Evolutionary conservation across 2,113 vertebrate species (phyloP), one percentile per base, ranked within the genome.

Genomic region (Panthera leo): DNA sequence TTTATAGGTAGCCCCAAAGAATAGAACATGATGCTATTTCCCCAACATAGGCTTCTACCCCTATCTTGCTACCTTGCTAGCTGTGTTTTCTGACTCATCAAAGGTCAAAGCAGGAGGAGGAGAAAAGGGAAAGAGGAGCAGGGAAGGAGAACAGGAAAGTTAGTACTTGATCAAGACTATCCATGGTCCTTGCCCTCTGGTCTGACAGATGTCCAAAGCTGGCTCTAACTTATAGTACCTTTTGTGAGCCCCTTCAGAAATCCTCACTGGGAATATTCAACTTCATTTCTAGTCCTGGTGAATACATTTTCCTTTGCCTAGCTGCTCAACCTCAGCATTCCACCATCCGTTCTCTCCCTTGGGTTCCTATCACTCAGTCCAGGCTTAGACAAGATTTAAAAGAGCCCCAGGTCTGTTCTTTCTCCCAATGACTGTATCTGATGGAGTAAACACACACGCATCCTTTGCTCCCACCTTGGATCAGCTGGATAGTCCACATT

Each of bases 341-440:
- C 83, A 88, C 21, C 73, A 36, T 45, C n/a, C 61, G 36, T 78
- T 91, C 76, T 93, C 42, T 42, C 18, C 85, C 51, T 31, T 45
- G 19, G 70, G 21, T 83, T 79, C 55, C 61, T 78, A 85, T 68
- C 48, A 53, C 48, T 42, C 18, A 48, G 15, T 58, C 48, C 78
- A 94, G 25, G 45, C 45, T 91, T 96, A 34, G 36, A 39, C 25
- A 82, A 89, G 79, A 85, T 86, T 63, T 86, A 36, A 92, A 82
- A 95, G 84, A 94, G 65, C 29, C 55, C n/a, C 70, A 85, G 65
- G 15, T 34, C 78, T 92, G 58, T 67, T 93, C 51, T 80, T 67
- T 90, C 58, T 95, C 25, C 51, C 73, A 90, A 0, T 86, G 94
- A 79, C 23, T 68, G 63, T 15, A 55, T 85, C 34, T 92, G 58